A percentile compares a stretch with the other conserved stretches of the same genome.
These are phyloP conservation scores for Zelleria hepariella DNA, from an alignment of 2,888 invertebrate species.

Conservation along the genomic window DNA sequence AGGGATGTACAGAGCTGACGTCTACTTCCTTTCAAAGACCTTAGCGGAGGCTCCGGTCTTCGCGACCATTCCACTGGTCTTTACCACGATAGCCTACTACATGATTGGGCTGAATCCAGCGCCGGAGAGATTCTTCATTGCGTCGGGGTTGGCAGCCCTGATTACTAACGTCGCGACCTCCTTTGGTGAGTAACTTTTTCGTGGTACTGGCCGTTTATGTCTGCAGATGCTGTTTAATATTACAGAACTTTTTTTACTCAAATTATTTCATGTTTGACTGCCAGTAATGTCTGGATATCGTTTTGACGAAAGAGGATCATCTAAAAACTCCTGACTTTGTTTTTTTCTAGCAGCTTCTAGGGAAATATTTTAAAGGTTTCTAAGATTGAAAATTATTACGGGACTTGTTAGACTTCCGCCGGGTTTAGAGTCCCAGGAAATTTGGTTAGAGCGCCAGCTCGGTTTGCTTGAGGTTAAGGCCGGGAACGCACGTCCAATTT, in stretches of 20 bases:
- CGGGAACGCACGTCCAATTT: too few relatives aligned
- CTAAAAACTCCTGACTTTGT: too few relatives aligned
- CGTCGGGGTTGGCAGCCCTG: slow-evolving; percentile 81
- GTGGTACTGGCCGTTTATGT: not conserved
- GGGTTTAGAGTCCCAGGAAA: too few relatives aligned
- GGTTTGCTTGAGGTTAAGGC: too few relatives aligned
- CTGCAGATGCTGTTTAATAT: not conserved
- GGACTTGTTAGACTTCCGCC: too few relatives aligned
- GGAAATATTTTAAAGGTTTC: too few relatives aligned
- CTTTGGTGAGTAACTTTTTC: slow-evolving; percentile 75
- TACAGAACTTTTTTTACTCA: not conserved
- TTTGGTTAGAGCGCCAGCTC: too few relatives aligned
- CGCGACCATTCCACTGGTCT: slow-evolving; percentile 84
- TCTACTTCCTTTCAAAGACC: slow-evolving; percentile 93
- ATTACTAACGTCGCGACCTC: slow-evolving; percentile 91
- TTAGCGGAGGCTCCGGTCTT: slow-evolving; percentile 91
- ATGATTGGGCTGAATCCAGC: slow-evolving; percentile 87
- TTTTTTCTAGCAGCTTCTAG: too few relatives aligned
- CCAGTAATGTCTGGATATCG: too few relatives aligned
- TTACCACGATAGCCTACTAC: slow-evolving; percentile 87
- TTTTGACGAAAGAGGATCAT: too few relatives aligned
- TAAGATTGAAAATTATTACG: too few relatives aligned
- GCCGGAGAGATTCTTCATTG: slow-evolving; percentile 77
- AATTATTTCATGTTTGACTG: not conserved
- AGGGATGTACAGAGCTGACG: slow-evolving; percentile 91